A percentile compares a stretch with the other conserved stretches of the same genome.
These are phyloP conservation scores for Lipophrys pholis DNA, from an alignment of 2,113 vertebrate species.

Conservation along the genomic window DNA sequence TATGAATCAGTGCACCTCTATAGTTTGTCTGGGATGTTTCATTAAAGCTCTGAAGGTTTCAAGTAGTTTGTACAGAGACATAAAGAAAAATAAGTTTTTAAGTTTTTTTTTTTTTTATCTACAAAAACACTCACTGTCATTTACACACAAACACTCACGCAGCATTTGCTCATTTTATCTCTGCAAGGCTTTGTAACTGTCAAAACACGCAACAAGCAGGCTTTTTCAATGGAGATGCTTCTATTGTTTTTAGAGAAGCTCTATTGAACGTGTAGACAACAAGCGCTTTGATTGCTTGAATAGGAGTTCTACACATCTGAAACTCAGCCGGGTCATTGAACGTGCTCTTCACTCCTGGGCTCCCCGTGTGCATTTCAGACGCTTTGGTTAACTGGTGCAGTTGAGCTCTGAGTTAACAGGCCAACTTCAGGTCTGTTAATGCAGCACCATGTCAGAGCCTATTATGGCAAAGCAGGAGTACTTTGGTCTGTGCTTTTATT, in stretches of 20 bases:
- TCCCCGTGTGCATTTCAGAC: slow-evolving; percentile 73
- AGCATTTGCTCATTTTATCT: slow-evolving; percentile 69
- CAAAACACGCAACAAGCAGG: slow-evolving; percentile 63
- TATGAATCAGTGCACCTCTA: slow-evolving; percentile 59
- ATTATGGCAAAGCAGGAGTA: slow-evolving; percentile 75
- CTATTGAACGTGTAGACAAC: slow-evolving; percentile 72
- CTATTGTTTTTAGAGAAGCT: slow-evolving; percentile 67
- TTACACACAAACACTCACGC: slow-evolving; percentile 46
- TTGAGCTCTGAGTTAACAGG: slow-evolving; percentile 48
- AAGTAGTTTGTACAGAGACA: slow-evolving; percentile 80
- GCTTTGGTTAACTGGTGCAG: slow-evolving; percentile 83
- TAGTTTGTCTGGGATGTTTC: slow-evolving; percentile 71
- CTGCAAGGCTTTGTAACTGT: slow-evolving; percentile 74
- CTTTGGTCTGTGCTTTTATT: slow-evolving; percentile 87
- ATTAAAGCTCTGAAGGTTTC: slow-evolving; percentile 86
- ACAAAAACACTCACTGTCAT: slow-evolving; percentile 49
- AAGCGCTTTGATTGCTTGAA: slow-evolving; percentile 77
- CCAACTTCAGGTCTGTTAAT: slow-evolving; percentile 58
- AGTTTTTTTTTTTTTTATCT: slow-evolving; percentile 16
- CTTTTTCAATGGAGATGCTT: slow-evolving; percentile 60
- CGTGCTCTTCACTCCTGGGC: slow-evolving; percentile 57
- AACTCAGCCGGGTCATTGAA: slow-evolving; percentile 50
- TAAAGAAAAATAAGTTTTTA: slow-evolving; percentile 22
- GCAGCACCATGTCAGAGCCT: slow-evolving; percentile 66
- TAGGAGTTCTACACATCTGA: slow-evolving; percentile 59